Evolutionary conservation across 2,888 invertebrate species (phyloP), one percentile per base, ranked within the genome.

Genomic region (Netelia inedita): DNA sequence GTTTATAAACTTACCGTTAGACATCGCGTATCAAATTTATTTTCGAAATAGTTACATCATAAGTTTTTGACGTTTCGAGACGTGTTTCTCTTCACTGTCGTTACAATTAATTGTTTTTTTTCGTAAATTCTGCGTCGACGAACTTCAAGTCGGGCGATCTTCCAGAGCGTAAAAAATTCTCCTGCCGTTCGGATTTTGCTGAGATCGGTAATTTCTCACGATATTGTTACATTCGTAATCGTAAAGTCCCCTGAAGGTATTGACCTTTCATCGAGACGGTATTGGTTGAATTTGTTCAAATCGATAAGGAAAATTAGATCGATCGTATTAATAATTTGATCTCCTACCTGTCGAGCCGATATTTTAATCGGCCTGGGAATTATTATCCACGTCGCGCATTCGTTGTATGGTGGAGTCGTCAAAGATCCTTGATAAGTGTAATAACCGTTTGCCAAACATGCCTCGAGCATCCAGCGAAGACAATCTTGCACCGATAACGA

Each of bases 211-310:
- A 91, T 96, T 96, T n/a, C 94, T 89, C 9, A 94, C 86, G 50
- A 95, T 94, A 0, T 94, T 95, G 72, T 94, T 94, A 28, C 91
- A 92, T 66, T 93, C 91, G 3, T 89, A 69, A 78, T 95, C 94
- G 90, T 95, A 94, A 11, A 96, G 88, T 63, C 92, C 94, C 28
- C 96, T 94, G 82, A 96, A 95, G 82, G 94, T 92, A 74, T 94
- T 94, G 89, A 95, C 94, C 96, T 96, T 88, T 41, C 23, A 21
- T 19, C 11, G 21, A n/a, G 16, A 1, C 5, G n/a, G n/a, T 55
- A 16, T 1, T 16, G 2, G 11, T 46, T 46, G 28, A 46, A 2
- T 46, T 46, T 14, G 93, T 68, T 65, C 2, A 41, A 68, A 72
- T 8, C 43, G 10, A 1, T 41, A 41, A 41, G 10, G 71, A 90